These are phyloP conservation scores for Xestia ashworthii DNA, from an alignment of 2,888 invertebrate genomes.

Conservation along the genomic window DNA sequence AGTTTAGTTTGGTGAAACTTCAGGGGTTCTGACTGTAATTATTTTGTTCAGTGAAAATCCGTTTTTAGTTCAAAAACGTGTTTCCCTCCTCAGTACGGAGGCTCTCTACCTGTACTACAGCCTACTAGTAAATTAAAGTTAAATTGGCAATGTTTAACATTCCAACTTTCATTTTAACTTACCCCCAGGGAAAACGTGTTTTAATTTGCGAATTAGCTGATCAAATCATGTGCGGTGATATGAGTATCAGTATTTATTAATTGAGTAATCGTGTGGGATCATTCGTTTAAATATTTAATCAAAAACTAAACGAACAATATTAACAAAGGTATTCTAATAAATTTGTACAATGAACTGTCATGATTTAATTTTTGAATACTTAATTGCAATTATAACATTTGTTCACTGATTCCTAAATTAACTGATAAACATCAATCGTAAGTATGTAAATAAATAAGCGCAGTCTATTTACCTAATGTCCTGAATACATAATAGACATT, in stretches of 20 bases:
- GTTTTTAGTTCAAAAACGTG: not conserved
- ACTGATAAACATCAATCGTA: constrained; percentile 13
- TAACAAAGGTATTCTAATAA: constrained; percentile 3
- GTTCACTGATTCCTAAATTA: constrained; percentile 46
- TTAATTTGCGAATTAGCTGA: not conserved
- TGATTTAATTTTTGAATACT: constrained; percentile 25
- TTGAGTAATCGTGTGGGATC: not conserved
- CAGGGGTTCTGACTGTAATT: constrained; percentile 38
- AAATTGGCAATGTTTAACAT: not conserved
- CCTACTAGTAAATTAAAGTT: not conserved
- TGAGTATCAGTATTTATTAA: constrained; percentile 1
- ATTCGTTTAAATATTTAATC: constrained; percentile 4
- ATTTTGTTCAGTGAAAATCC: not conserved
- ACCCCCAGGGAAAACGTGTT: not conserved
- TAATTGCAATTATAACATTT: constrained; percentile 15
- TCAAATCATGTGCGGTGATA: not conserved
- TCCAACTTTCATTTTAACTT: not conserved
- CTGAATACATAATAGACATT: constrained; percentile 38
- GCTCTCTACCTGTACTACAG: not conserved
- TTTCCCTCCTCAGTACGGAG: not conserved
- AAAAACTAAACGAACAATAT: constrained; percentile 2
- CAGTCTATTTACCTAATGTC: constrained; percentile 41
- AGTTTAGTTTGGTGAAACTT: constrained; percentile 11
- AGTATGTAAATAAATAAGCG: constrained; percentile 2
- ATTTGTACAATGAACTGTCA: constrained; percentile 7